Percentiles rank a stretch among this genome's conserved stretches.
phyloP scores from a whole-genome alignment of 2,113 vertebrate genomes.

The Rhinogobius similis region DNA sequence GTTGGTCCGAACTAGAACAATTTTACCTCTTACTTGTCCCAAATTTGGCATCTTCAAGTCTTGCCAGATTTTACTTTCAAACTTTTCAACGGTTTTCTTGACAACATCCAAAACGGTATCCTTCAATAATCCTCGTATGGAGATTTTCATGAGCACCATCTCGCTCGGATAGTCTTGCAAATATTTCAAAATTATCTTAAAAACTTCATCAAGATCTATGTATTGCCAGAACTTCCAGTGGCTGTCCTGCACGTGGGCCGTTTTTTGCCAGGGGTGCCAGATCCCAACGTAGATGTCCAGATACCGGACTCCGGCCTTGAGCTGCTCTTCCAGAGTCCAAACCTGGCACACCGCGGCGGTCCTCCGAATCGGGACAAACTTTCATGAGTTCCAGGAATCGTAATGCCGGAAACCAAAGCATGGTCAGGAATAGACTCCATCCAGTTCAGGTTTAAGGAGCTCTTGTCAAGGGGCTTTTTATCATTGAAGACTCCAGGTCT shows the following conservation, averaged over 20 bases:
- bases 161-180: slow-evolving; percentile 36
- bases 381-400: slow-evolving; percentile 70
- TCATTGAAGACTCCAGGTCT: slow-evolving; percentile 45
- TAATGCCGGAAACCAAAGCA: slow-evolving; percentile 47
- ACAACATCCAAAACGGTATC: accelerated
- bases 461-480: neutral
- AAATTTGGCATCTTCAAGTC: slow-evolving; percentile 27
- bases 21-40: slow-evolving; percentile 52
- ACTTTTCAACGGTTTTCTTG: neutral
- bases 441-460: slow-evolving; percentile 50
- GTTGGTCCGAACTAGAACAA: slow-evolving; percentile 57
- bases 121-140: slow-evolving; percentile 8
- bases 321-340: slow-evolving; percentile 63
- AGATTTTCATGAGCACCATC: slow-evolving; percentile 60
- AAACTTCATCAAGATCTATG: slow-evolving; percentile 15
- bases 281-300: slow-evolving; percentile 53
- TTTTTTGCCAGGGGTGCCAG: neutral
- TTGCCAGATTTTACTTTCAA: slow-evolving; percentile 40
- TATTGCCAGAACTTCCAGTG: slow-evolving; percentile 14
- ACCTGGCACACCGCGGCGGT: slow-evolving; percentile 36
- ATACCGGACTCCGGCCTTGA: slow-evolving; percentile 64
- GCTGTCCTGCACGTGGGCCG: slow-evolving; percentile 22
- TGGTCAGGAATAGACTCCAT: slow-evolving; percentile 54
- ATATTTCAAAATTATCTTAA: slow-evolving; percentile 41
- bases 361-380: slow-evolving; percentile 46